A percentile compares a stretch with the other conserved stretches of the same genome.
Conservation (phyloP, 2,888 invertebrate genomes). For the Rhimphoctona megacephalus region DNA sequence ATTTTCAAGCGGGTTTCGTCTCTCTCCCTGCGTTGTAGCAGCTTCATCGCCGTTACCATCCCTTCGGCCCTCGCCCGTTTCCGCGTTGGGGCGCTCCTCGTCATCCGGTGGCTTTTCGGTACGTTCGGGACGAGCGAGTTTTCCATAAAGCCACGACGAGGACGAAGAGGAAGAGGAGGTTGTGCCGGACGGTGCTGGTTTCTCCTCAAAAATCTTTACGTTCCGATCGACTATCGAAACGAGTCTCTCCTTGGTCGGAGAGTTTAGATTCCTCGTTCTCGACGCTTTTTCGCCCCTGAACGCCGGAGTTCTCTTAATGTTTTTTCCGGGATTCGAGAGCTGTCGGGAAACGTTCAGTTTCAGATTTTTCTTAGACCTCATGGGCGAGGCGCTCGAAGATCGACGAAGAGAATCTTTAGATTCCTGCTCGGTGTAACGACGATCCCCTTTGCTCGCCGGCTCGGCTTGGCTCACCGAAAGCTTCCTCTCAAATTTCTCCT, state of each 20-base stretch:
- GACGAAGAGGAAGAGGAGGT: not conserved
- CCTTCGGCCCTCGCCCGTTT: constrained; percentile 26
- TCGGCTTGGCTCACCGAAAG: constrained; percentile 14
- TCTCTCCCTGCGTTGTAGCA: not conserved
- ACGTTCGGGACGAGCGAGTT: not conserved
- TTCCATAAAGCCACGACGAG: not conserved
- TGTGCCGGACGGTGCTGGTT: constrained; percentile 59
- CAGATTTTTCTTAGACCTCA: constrained; percentile 66
- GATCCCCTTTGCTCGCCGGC: not conserved
- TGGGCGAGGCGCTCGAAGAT: constrained; percentile 67
- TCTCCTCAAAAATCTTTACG: constrained; percentile 73
- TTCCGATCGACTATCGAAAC: constrained; percentile 71
- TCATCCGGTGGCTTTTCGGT: not conserved
- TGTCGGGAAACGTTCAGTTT: constrained; percentile 84
- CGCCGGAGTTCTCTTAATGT: constrained; percentile 87
- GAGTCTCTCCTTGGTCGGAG: constrained; percentile 69
- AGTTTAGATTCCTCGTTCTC: constrained; percentile 69
- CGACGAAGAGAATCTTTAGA: constrained; percentile 58
- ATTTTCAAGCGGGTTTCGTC: constrained; percentile 56
- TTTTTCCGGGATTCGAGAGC: constrained; percentile 86
- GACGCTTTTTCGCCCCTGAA: constrained; percentile 85
- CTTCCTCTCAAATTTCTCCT: constrained; percentile 69
- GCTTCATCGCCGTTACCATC: constrained; percentile 39
- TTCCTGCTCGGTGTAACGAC: constrained; percentile 5
- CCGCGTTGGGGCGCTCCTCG: not conserved